Evolutionary conservation across 1,140 invertebrate species (phyloP).

Genomic region (Drosophila athabasca): DNA sequence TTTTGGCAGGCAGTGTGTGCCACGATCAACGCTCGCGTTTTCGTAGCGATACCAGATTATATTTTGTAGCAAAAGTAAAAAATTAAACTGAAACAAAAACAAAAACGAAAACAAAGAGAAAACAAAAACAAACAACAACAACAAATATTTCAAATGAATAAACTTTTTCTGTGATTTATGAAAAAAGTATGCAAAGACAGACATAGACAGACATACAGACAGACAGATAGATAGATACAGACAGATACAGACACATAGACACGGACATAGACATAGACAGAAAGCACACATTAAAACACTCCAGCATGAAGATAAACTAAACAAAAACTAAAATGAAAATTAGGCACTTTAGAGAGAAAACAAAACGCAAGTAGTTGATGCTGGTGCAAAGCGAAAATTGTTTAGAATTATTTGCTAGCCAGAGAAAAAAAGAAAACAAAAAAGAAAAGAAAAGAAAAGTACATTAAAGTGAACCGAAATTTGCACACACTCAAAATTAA

Average conservation of each 20-base stretch:
- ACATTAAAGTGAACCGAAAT: slow-evolving; percentile 35
- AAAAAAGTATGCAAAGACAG: slow-evolving; percentile 75
- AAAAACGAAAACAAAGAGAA: slow-evolving; percentile 22
- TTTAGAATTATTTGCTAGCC: slow-evolving; percentile 69
- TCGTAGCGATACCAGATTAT: slow-evolving; percentile 60
- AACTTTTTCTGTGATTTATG: slow-evolving; percentile 82
- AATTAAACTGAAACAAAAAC: slow-evolving; percentile 36
- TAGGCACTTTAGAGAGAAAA: slow-evolving; percentile 63
- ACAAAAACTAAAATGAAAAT: slow-evolving; percentile 39
- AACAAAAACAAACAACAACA: slow-evolving; percentile 6
- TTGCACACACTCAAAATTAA: slow-evolving; percentile 56
- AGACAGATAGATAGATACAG: slow-evolving; percentile 17
- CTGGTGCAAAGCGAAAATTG: slow-evolving; percentile 56
- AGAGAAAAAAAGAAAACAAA: slow-evolving; percentile 2
- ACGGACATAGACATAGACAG: slow-evolving; percentile 17
- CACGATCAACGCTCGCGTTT: slow-evolving; percentile 33
- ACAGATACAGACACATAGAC: slow-evolving; percentile 11
- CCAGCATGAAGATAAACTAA: slow-evolving; percentile 48
- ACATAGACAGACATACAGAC: neutral
- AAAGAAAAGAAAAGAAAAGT: slow-evolving; percentile 6
- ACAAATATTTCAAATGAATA: slow-evolving; percentile 73
- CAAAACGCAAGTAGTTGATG: slow-evolving; percentile 35
- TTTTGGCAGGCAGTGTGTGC: slow-evolving; percentile 1
- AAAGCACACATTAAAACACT: slow-evolving; percentile 24
- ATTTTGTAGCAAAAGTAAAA: slow-evolving; percentile 64